phyloP scores from a whole-genome alignment of 2,888 invertebrate species.

The Oxyteleia sp. region DNA sequence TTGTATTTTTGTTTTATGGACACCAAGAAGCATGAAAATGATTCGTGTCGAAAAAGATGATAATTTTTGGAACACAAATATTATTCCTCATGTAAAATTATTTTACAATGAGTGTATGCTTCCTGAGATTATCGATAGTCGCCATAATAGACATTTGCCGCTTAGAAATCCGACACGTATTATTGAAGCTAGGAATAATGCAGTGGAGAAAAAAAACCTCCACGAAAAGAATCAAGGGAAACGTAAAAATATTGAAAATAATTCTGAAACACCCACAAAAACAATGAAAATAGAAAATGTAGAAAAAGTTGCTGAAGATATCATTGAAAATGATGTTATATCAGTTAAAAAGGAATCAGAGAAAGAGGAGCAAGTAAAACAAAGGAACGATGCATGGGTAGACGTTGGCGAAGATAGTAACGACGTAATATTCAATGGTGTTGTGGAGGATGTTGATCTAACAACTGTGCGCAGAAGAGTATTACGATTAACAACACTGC shows the following conservation, averaged over 20 bases:
- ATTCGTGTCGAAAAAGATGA: constrained; percentile 26
- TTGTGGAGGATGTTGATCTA: background rate
- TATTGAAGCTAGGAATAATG: background rate
- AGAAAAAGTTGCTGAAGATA: background rate
- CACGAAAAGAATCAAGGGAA: background rate
- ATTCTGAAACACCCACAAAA: background rate
- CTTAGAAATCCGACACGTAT: background rate
- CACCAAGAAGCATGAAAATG: constrained; percentile 25
- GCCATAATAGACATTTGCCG: constrained; percentile 10
- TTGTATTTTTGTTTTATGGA: constrained; percentile 40
- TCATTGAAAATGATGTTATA: background rate
- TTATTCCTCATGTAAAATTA: background rate
- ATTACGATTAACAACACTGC: background rate
- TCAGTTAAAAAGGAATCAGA: background rate
- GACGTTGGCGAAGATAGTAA: background rate
- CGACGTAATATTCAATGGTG: background rate
- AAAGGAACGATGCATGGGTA: background rate
- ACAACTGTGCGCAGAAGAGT: background rate
- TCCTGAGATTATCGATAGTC: constrained; percentile 26
- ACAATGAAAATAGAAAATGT: background rate
- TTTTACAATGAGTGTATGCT: constrained; percentile 29
- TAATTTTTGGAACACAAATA: constrained; percentile 14
- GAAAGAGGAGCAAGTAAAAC: background rate
- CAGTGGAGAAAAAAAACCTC: background rate
- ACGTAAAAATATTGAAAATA: background rate